Evolutionary conservation across 2,113 vertebrate genomes (phyloP), one percentile per base, ranked within the genome.

Genomic region (Glaucidium brasilianum): DNA sequence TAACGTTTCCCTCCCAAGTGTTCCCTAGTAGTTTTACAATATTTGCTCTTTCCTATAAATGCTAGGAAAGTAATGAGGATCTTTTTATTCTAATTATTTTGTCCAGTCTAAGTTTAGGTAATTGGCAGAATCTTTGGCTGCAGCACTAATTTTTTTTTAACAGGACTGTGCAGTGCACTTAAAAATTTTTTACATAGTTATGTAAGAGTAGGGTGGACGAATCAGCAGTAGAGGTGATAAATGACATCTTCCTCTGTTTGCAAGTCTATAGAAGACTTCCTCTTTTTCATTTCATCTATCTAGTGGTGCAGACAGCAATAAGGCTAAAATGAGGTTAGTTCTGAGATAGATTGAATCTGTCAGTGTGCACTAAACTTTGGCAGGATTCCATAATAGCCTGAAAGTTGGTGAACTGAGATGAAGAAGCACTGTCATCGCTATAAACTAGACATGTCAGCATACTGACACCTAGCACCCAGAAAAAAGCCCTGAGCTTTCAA

Each of bases 261-360:
- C 32, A 75, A 59, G 16, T 77, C 55, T 88, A 5, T 45, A 94
- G 93, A 90, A 92, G 69, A 64, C 80, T 95, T 96, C 71, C 52
- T 74, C 26, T 22, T 49, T 78, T 81, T 69, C 32, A 79, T 94
- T 89, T 94, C 52, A 90, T 86, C 73, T 77, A 32, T 91, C 49
- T 83, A 82, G 37, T 53, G n/a, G 41, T 77, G 86, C 55, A 95
- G 92, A 92, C 59, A 96, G 79, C 77, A 88, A 63, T 69, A 86
- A 79, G 90, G 92, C 86, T 72, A 96, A 96, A 92, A 95, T 43
- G 90, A 96, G 93, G 79, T 95, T 97, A 71, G 26, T 85, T 94
- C 80, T 94, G 96, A 96, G 96, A 96, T 75, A 77, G 84, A 96
- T 95, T 94, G 78, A 88, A 85, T 88, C 94, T 96, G 95, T 95